Base-by-base conservation (phyloP, 2,113 vertebrate species). In the Mobula birostris region DNA sequence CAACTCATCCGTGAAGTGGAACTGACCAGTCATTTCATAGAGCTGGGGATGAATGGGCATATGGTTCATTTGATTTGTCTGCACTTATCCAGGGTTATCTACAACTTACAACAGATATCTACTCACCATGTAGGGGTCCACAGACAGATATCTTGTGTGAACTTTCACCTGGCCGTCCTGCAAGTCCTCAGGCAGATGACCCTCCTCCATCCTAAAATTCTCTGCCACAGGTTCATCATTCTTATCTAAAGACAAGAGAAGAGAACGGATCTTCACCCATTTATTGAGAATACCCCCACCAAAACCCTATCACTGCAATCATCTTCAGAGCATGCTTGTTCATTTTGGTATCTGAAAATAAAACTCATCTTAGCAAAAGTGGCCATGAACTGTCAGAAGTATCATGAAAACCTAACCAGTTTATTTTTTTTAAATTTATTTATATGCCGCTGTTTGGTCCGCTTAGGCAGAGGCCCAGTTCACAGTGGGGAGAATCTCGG, bases 111-210 rank as follows among this genome's bases (percentile, higher is more conserved):
- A 74, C 32, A 36, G 36, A 78, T 17, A 15, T 76, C 24, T 90
- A 95, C 97, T 95, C 96, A 99, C 98, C 98, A 99, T 99, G 95
- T 99, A 99, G 24, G 99, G 98, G 95, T 99, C 98, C 95, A 99
- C 98, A 94, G 99, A 99, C 14, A 99, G 98, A 95, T 97, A 98
- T n/a, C 98, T 96, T 11, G 98, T 99, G 96, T 96, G 96, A 94
- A 98, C 97, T 85, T 96, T 95, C 48, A 98, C 97, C 94, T 99
- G 97, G 80, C 98, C 98, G 0, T 95, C 96, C 56, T 95, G 95
- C 94, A 98, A 94, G 0, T 95, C 96, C 88, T 96, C 95, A 27
- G 96, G 66, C 92, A 99, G 95, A 68, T 82, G 96, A n/a, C 94
- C 95, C 94, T 98, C 96, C 94, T 99, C 98, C 80, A 98, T 85